Evolutionary conservation across 2,888 invertebrate genomes (phyloP).

Genomic region (Zaprionus lineosus): DNA sequence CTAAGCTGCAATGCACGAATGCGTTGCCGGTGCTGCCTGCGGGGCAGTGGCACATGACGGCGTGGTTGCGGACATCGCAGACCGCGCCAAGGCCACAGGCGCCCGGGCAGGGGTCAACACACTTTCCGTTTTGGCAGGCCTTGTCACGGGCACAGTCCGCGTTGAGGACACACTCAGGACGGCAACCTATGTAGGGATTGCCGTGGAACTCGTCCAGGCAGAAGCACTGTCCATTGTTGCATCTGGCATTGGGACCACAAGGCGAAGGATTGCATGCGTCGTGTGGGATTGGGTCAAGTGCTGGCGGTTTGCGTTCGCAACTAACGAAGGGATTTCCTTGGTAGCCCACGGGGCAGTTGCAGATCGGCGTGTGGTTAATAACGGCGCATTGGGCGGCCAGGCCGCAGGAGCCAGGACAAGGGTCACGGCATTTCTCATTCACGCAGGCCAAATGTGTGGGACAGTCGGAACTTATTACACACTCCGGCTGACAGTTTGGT

Average conservation of each 20-base stretch:
- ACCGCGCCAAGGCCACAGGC: constrained; percentile 89
- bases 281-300: constrained; percentile 38
- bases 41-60: constrained; percentile 88
- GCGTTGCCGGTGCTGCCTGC: constrained; percentile 88
- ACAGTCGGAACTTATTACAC: constrained; percentile 87
- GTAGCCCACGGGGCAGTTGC: constrained; percentile 85
- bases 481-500: constrained; percentile 88
- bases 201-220: constrained; percentile 87
- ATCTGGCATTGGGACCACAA: constrained; percentile 90
- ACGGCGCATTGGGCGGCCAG: constrained; percentile 85
- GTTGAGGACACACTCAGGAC: constrained; percentile 91
- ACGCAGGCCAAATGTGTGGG: constrained; percentile 86
- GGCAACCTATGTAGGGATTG: constrained; percentile 87
- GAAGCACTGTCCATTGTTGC: constrained; percentile 86
- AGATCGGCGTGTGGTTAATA: constrained; percentile 86
- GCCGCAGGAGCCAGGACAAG: constrained; percentile 88
- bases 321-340: constrained; percentile 86
- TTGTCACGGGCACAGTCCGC: constrained; percentile 89
- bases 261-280: constrained; percentile 88
- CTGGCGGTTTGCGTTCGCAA: constrained; percentile 83
- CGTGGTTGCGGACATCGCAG: constrained; percentile 89
- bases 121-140: constrained; percentile 90
- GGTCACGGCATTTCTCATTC: constrained; percentile 86
- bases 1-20: constrained; percentile 86
- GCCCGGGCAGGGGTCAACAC: constrained; percentile 91